Base-by-base conservation (phyloP, 2,888 invertebrate genomes). In the Clanis bilineata region DNA sequence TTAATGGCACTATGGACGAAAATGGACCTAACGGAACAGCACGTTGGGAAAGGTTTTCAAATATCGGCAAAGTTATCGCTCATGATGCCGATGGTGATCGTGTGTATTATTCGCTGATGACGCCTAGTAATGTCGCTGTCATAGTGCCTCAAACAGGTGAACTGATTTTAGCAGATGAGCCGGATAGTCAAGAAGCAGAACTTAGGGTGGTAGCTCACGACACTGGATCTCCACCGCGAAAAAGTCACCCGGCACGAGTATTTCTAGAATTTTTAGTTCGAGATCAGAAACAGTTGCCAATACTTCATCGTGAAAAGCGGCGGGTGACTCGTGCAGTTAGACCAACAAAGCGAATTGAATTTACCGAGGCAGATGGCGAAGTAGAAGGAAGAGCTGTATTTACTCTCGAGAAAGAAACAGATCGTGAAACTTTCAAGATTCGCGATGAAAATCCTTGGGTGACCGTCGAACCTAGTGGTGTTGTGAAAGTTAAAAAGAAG, bases 381-480 rank as follows among this genome's bases (percentile, higher is more conserved):
- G 95, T 95, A 12, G 97, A 97, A 80, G 97, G 97, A 47, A 95
- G 96, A 77, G 95, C 96, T 63, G 98, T 97, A 57, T 98, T 98
- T 82, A 96, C 96, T 65, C 89, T 98, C 71, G 98, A 97, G 80
- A 97, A 98, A 85, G 97, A 98, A 89, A 97, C 97, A 57, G 97
- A 97, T 71, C 94, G 96, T 77, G 98, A 98, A 86, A 97, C 96
- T 9, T 98, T 98, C 86, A 97, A 98, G 90, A 97, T 98, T 77
- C 94, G 98, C 74, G 98, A 98, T 78, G 97, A 97, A 83, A 98
- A 98, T 93, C 96, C 96, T 69, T 98, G 98, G 98, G 97, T 98
- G 60, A 97, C 96, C 51, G 97, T 98, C 58, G 97, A 97, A 86
- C 95, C 96, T 51, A 97, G 97, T 89, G 98, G 98, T 72, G 96